Evolutionary conservation across 2,888 invertebrate species (phyloP).

Genomic region (Nineta flava): DNA sequence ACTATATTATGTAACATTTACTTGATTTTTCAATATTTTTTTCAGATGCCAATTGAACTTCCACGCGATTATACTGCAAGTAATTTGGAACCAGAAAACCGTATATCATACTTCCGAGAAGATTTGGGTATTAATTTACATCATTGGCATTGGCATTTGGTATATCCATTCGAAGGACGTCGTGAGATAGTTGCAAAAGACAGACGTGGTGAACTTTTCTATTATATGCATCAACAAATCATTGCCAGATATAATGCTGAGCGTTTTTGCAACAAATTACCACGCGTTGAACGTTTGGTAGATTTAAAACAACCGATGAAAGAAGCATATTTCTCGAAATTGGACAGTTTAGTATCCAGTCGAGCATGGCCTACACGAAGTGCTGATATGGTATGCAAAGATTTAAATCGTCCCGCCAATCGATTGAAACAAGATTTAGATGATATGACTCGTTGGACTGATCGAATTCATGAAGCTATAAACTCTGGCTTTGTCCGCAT

Average conservation of each 20-base stretch:
- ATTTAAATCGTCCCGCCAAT: constrained; percentile 52
- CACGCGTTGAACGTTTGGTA: constrained; percentile 42
- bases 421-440: constrained; percentile 47
- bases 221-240: constrained; percentile 61
- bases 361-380: constrained; percentile 61
- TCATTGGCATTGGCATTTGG: constrained; percentile 87
- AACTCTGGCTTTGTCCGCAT: constrained; percentile 42
- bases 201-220: constrained; percentile 63
- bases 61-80: constrained; percentile 62
- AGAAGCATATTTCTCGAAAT: constrained; percentile 73
- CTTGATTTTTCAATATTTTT: neutral
- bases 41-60: constrained; percentile 47
- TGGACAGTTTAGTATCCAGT: constrained; percentile 62
- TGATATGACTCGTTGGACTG: constrained; percentile 61
- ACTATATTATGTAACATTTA: no score
- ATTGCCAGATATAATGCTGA: constrained; percentile 57
- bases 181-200: constrained; percentile 51
- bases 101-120: constrained; percentile 70
- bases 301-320: constrained; percentile 51
- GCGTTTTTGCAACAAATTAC: constrained; percentile 53
- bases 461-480: constrained; percentile 54
- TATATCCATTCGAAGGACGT: constrained; percentile 60
- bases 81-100: constrained; percentile 58
- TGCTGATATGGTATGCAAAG: constrained; percentile 33
- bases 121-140: constrained; percentile 74